These are phyloP conservation scores for Drosophila formosana DNA, from an alignment of 2,888 invertebrate genomes.

Conservation along the genomic window DNA sequence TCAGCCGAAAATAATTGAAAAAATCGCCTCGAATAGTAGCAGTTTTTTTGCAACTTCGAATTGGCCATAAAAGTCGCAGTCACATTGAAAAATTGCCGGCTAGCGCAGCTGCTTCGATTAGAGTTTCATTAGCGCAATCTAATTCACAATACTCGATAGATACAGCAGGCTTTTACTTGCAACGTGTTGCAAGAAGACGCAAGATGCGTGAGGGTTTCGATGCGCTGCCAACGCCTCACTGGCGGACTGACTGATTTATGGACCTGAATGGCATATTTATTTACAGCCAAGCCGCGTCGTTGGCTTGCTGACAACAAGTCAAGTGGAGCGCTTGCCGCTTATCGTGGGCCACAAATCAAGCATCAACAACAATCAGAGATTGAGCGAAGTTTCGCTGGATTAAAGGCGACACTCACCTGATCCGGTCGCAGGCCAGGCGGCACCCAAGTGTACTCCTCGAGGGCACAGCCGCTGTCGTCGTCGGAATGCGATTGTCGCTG, in stretches of 20 bases:
- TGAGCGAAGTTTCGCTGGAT: slow-evolving; percentile 3
- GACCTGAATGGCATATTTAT: slow-evolving; percentile 63
- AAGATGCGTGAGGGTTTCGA: neutral
- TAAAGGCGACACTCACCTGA: slow-evolving; percentile 89
- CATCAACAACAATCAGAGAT: slow-evolving; percentile 50
- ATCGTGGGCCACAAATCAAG: slow-evolving; percentile 27
- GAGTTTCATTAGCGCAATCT: slow-evolving; percentile 74
- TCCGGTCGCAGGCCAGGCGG: slow-evolving; percentile 98
- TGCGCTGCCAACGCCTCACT: slow-evolving; percentile 33
- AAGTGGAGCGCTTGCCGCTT: slow-evolving; percentile 48
- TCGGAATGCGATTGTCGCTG: slow-evolving; percentile 96
- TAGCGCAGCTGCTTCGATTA: slow-evolving; percentile 15
- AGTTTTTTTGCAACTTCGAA: slow-evolving; percentile 46
- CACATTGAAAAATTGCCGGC: slow-evolving; percentile 71
- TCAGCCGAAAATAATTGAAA: slow-evolving; percentile 74
- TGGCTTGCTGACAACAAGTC: slow-evolving; percentile 66
- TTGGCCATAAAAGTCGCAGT: slow-evolving; percentile 77
- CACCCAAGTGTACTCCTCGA: slow-evolving; percentile 99
- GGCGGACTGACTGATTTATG: slow-evolving; percentile 64
- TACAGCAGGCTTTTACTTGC: slow-evolving; percentile 36
- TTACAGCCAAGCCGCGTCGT: slow-evolving; percentile 44
- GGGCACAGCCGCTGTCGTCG: slow-evolving; percentile 99
- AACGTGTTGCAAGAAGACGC: neutral
- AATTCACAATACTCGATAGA: slow-evolving; percentile 38
- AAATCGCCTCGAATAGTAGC: slow-evolving; percentile 46